Evolutionary conservation across 2,113 vertebrate genomes (phyloP).

Genomic region (Salvelinus alpinus): DNA sequence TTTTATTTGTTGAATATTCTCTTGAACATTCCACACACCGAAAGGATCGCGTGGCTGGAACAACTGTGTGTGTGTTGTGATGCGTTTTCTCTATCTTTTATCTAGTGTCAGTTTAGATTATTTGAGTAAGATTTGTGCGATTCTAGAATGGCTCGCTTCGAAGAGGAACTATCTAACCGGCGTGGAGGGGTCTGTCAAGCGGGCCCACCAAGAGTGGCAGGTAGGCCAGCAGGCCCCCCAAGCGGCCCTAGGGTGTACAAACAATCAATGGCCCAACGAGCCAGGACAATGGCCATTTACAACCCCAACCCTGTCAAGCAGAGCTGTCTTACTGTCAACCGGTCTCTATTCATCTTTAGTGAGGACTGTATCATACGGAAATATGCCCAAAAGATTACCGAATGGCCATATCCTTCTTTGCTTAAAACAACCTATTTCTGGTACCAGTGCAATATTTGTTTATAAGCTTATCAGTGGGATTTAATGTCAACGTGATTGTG

Average conservation of each 20-base stretch:
- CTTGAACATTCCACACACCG: slow-evolving; percentile 43
- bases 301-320: slow-evolving; percentile 98
- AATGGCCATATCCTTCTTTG: slow-evolving; percentile 91
- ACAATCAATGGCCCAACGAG: slow-evolving; percentile 94
- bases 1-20: slow-evolving; percentile 32
- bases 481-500: neutral
- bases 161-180: slow-evolving; percentile 87
- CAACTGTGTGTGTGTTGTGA: slow-evolving; percentile 74
- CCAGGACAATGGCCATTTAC: slow-evolving; percentile 96
- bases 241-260: slow-evolving; percentile 87
- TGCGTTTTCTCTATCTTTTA: slow-evolving; percentile 77
- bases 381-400: slow-evolving; percentile 91
- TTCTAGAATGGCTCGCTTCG: slow-evolving; percentile 90
- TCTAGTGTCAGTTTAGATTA: slow-evolving; percentile 78
- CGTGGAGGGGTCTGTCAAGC: slow-evolving; percentile 78
- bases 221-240: slow-evolving; percentile 83
- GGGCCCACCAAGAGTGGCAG: slow-evolving; percentile 77
- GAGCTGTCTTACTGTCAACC: slow-evolving; percentile 95
- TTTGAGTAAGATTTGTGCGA: slow-evolving; percentile 70
- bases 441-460: neutral
- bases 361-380: slow-evolving; percentile 96
- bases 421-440: neutral
- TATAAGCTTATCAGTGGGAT: neutral
- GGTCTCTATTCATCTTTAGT: slow-evolving; percentile 97
- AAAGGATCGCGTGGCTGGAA: slow-evolving; percentile 56